Evolutionary conservation across 2,113 vertebrate species (phyloP).

Genomic region (Percopsis transmontana): DNA sequence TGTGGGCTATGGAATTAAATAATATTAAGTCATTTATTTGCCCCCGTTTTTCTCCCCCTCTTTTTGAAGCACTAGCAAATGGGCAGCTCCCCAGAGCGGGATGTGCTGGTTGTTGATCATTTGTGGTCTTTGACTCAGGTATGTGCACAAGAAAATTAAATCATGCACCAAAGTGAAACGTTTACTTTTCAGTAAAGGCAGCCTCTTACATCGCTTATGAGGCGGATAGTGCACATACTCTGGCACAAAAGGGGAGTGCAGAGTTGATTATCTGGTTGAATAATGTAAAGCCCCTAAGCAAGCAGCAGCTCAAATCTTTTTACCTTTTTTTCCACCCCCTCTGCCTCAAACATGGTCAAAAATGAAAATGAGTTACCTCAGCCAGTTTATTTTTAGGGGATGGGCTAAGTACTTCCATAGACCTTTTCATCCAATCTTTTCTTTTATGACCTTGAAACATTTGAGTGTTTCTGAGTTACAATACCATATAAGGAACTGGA

Average conservation of each 20-base stretch:
- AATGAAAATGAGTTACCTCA: neutral
- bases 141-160: constrained; percentile 39
- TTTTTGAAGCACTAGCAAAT: neutral
- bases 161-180: constrained; percentile 43
- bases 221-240: constrained; percentile 40
- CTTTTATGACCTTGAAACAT: constrained; percentile 2
- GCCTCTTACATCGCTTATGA: constrained; percentile 53
- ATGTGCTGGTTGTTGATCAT: constrained; percentile 28
- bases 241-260: constrained; percentile 14
- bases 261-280: constrained; percentile 64
- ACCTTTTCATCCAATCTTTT: neutral
- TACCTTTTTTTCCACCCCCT: constrained; percentile 9
- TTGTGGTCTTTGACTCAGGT: constrained; percentile 5
- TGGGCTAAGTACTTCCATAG: too few relatives aligned
- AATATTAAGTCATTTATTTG: neutral
- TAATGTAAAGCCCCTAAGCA: constrained; percentile 49
- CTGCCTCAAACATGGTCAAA: constrained; percentile 29
- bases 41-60: neutral
- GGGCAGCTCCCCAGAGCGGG: constrained; percentile 5
- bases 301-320: constrained; percentile 21
- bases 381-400: constrained; percentile 18
- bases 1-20: neutral
- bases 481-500: too few relatives aligned
- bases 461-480: too few relatives aligned
- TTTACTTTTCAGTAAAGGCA: constrained; percentile 44